Evolutionary conservation across 2,113 vertebrate genomes (phyloP).

Genomic region (Rhipidura dahli): DNA sequence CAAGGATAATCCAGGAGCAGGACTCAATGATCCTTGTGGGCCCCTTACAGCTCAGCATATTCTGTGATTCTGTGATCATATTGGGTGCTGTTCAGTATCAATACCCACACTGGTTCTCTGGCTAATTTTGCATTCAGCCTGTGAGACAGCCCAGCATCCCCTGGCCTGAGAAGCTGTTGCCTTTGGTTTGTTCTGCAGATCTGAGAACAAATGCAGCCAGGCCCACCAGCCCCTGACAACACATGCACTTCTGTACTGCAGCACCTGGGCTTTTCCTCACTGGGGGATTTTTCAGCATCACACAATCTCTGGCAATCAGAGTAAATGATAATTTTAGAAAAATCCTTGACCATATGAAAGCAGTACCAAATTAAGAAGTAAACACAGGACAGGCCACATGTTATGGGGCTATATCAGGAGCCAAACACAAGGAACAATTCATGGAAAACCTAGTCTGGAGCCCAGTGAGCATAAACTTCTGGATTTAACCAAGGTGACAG

Average conservation of each 20-base stretch:
- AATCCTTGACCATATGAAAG: background rate
- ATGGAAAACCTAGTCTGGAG: background rate
- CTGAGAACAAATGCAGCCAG: background rate
- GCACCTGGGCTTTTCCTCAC: background rate
- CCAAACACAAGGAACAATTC: background rate
- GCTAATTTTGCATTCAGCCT: background rate
- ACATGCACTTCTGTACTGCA: accelerated
- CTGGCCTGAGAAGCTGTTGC: accelerated
- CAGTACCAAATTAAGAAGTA: background rate
- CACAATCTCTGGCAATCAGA: background rate
- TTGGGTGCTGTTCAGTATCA: accelerated
- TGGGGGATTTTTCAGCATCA: background rate
- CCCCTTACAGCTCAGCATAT: background rate
- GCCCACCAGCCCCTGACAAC: background rate
- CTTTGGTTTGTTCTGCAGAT: background rate
- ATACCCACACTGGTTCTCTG: background rate
- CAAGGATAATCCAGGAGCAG: background rate
- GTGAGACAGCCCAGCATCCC: background rate
- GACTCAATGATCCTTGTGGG: background rate
- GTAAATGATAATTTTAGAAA: background rate
- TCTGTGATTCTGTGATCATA: background rate
- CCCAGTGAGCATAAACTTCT: background rate
- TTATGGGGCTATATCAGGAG: background rate
- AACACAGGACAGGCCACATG: accelerated
- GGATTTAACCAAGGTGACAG: background rate